phyloP scores from a whole-genome alignment of 2,888 invertebrate genomes.

The Tenthredo distinguenda region DNA sequence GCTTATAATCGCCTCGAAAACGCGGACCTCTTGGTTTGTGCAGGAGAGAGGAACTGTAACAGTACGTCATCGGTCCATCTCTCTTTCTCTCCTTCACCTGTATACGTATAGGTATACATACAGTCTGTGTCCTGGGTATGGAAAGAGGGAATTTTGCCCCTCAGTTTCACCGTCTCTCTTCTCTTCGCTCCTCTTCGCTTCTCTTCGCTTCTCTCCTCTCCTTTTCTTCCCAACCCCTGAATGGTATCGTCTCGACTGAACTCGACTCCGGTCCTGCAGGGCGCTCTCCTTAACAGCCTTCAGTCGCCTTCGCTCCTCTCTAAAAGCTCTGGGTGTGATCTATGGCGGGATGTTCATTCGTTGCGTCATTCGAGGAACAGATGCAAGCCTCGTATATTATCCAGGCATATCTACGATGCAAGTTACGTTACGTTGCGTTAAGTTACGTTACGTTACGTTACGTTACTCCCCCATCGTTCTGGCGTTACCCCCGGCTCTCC shows the following conservation, averaged over 20 bases:
- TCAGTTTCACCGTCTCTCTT: conserved; percentile 44
- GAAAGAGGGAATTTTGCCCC: conserved; percentile 54
- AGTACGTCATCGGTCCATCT: conserved; percentile 74
- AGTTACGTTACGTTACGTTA: background rate
- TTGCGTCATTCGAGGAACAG: conserved; percentile 82
- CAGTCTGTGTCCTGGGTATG: conserved; percentile 40
- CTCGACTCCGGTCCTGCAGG: conserved; percentile 70
- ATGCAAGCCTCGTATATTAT: conserved; percentile 78
- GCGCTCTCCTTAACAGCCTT: conserved; percentile 80
- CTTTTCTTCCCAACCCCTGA: conserved; percentile 54
- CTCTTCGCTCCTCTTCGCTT: conserved; percentile 57
- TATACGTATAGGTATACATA: background rate
- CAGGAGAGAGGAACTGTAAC: conserved; percentile 71
- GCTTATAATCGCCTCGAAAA: conserved; percentile 32
- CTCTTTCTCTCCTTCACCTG: conserved; percentile 57
- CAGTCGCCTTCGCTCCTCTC: conserved; percentile 75
- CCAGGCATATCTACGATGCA: conserved; percentile 69
- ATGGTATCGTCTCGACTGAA: conserved; percentile 56
- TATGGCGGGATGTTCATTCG: conserved; percentile 81
- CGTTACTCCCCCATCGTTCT: background rate
- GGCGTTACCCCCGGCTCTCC: background rate
- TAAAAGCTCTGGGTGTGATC: conserved; percentile 83
- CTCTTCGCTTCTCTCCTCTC: conserved; percentile 55
- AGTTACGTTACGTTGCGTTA: background rate
- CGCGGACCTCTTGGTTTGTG: conserved; percentile 17